These are phyloP conservation scores for Listronotus oregonensis DNA, from an alignment of 1,140 invertebrate species.

Conservation along the genomic window DNA sequence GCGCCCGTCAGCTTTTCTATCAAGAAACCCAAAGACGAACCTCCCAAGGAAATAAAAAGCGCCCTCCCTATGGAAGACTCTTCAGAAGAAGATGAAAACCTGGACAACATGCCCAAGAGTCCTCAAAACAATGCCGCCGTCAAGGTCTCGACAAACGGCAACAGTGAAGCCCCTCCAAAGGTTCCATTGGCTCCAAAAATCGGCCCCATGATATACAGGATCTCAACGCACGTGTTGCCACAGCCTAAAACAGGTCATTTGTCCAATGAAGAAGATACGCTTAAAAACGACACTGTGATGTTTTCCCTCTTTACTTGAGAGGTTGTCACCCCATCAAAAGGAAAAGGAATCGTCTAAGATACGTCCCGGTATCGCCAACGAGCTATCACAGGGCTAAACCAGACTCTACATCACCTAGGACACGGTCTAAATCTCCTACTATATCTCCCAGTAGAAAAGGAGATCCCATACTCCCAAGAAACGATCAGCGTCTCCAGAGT, in stretches of 20 bases:
- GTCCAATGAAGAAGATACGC: background rate
- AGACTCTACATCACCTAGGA: background rate
- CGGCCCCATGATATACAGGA: constrained; percentile 1
- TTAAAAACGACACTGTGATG: background rate
- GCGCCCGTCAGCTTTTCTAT: constrained; percentile 81
- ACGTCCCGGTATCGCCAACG: background rate
- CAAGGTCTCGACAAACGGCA: background rate
- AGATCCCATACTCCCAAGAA: too few species aligned
- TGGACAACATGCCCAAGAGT: constrained; percentile 15
- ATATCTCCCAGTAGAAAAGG: too few species aligned
- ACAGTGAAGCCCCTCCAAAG: background rate
- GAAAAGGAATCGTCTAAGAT: background rate
- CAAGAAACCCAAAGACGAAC: constrained; percentile 75
- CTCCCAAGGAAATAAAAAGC: constrained; percentile 68
- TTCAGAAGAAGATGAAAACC: constrained; percentile 67
- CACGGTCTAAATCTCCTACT: constrained; percentile 3
- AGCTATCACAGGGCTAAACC: too few species aligned
- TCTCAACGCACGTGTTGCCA: background rate
- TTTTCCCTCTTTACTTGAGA: too few species aligned
- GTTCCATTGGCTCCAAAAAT: background rate
- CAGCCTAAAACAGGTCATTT: background rate
- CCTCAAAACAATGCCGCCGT: background rate
- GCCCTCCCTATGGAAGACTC: constrained; percentile 75
- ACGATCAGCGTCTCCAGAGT: too few species aligned
- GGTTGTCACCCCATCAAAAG: background rate